Base-by-base conservation (phyloP, 2,888 invertebrate species). In the Anodontia alba region DNA sequence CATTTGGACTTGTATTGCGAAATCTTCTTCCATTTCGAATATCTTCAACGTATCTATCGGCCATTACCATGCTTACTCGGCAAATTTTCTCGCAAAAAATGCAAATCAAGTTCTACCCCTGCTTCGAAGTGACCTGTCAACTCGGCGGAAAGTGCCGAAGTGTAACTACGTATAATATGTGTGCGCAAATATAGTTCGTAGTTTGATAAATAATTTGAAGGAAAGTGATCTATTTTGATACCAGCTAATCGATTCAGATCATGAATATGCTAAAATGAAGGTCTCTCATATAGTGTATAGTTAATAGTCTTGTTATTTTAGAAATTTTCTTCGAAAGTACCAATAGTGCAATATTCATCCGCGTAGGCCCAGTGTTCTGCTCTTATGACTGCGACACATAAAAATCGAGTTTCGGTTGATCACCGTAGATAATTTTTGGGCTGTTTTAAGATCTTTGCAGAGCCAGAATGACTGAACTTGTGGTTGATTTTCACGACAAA, bases 1-100 rank as follows among this genome's bases (percentile, higher is more conserved):
- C 96, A 95, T 97, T 98, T 90, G 98, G 98, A 96, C 98, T 98
- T 94, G 98, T 97, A 94, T 98, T 98, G 94, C 97, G 96, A 91
- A 98, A 98, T 95, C 98, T 96, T 93, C 97, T 96, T 89, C 98
- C 98, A 95, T 93, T 93, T 71, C 93, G 81, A 69, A 89, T 90
- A 83, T 93, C 94, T 76, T 98, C 97, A 91, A 96, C 96, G 95
- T 97, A 97, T 95, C 97, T 96, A 95, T 98, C 98, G 43, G 97
- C 97, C 95, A 98, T 96, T 94, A 98, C 98, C 98, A 98, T 98
- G 67, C 75, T 83, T 74, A 17, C 8, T 17, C 29, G 20, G 31
- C 20, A 26, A 29, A 42, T 23, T 62, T 33, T 20, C 15, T 1
- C 46, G 46, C 49, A 43, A 38, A n/a, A 31, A 20, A 26, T 49